Evolutionary conservation across 2,888 invertebrate genomes (phyloP).

Genomic region (Ceramica pisi): DNA sequence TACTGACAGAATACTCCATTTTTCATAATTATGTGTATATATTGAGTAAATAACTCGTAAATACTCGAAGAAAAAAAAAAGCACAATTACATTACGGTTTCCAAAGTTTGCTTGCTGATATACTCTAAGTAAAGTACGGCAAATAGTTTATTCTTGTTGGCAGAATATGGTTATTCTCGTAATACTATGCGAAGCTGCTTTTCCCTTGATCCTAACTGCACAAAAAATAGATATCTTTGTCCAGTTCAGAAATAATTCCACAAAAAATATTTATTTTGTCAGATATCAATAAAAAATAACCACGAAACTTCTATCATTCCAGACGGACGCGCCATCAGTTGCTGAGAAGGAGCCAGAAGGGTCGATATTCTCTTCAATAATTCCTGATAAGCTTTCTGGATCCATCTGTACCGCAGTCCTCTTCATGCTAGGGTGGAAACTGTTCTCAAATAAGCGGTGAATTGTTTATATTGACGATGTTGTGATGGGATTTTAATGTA

Average conservation of each 20-base stretch:
- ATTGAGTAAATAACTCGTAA: too few relatives aligned
- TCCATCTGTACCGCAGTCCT: slow-evolving; percentile 92
- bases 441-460: slow-evolving; percentile 90
- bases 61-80: too few relatives aligned
- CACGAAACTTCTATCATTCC: slow-evolving; percentile 68
- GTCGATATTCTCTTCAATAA: slow-evolving; percentile 90
- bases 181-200: neutral
- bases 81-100: too few relatives aligned
- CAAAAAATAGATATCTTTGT: neutral
- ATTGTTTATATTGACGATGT: slow-evolving; percentile 56
- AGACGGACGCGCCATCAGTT: slow-evolving; percentile 80
- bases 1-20: too few relatives aligned
- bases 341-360: slow-evolving; percentile 77
- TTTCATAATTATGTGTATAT: too few relatives aligned
- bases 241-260: neutral
- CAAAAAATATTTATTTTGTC: neutral
- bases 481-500: slow-evolving; percentile 38
- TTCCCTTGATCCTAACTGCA: neutral
- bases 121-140: too few relatives aligned
- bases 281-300: slow-evolving; percentile 3
- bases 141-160: neutral
- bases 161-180: neutral
- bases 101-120: too few relatives aligned
- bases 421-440: slow-evolving; percentile 92
- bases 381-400: slow-evolving; percentile 90